Evolutionary conservation across 1,140 invertebrate genomes (phyloP), one percentile per base, ranked within the genome.

Genomic region (Atta texana): DNA sequence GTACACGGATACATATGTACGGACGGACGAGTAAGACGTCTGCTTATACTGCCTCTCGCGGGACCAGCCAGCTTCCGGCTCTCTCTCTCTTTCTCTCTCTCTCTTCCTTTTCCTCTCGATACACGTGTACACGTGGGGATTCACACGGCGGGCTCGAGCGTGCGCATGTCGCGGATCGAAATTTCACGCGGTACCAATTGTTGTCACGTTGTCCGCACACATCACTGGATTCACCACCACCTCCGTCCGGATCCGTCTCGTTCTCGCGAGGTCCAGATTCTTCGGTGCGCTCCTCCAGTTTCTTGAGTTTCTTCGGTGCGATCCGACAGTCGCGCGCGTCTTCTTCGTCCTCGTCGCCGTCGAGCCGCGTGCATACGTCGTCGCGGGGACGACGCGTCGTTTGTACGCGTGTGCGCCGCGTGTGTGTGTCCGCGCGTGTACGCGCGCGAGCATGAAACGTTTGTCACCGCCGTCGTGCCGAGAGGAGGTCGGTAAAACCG

Each of bases 401-500:
- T 10, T 5, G 44, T 77, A 31, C 49, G 24, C 64, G 63, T 72
- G 55, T 61, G 51, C 51, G 84, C 24, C 34, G 84, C 68, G 71
- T 66, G 63, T 57, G 57, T 63, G 89, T 87, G 66, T 80, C 80
- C 80, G 84, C 59, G 87, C 39, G 88, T 76, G 49, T 57, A 49
- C 68, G 68, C 59, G 76, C 68, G 77, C 59, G 63, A 21, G 61
- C 53, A 91, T 86, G 64, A 87, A 78, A 89, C 85, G 87, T 69
- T 89, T 88, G 86, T 81, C 86, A 77, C 75, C 81, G 80, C 80
- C 89, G 89, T 90, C 89, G 86, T 87, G 64, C 44, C 89, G 89
- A 68, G 69, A 74, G 80, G 76, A 85, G 91, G 87, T 91, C 31
- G 31, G 89, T 90, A 91, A 92, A 91, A 24, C 28, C 77, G 77